Percentiles rank a stretch among this genome's conserved stretches.
Conservation (phyloP, 2,113 vertebrate genomes). For the Menura novaehollandiae region DNA sequence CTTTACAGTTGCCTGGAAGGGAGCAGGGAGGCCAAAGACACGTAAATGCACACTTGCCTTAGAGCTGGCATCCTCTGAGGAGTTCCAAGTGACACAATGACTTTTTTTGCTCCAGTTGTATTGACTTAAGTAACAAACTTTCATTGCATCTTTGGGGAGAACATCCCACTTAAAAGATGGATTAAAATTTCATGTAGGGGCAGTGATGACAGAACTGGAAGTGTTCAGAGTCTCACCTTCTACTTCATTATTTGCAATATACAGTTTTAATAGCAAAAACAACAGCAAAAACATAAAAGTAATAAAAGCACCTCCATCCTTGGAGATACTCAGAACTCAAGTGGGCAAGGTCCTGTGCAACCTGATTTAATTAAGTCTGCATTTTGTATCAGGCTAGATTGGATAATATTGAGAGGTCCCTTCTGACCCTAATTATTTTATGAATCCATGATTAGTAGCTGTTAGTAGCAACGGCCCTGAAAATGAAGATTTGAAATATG, state of each 20-base stretch:
- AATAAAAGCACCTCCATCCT: neutral
- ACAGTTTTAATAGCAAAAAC: neutral
- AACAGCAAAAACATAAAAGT: neutral
- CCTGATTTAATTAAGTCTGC: neutral
- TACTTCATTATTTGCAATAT: neutral
- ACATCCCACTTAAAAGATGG: neutral
- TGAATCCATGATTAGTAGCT: conserved; percentile 17
- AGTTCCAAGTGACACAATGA: neutral
- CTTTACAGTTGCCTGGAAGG: neutral
- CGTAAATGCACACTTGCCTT: neutral
- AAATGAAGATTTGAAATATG: conserved; percentile 7
- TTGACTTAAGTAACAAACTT: neutral
- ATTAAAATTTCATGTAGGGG: neutral
- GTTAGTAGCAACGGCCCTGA: neutral
- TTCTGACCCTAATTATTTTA: conserved; percentile 36
- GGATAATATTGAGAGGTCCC: neutral
- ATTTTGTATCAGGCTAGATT: neutral
- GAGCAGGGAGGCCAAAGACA: neutral
- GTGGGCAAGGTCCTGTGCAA: neutral
- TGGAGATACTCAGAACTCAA: neutral
- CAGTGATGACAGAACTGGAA: neutral
- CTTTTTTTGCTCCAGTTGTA: rapidly evolving
- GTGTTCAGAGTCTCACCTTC: neutral
- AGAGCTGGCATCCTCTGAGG: neutral
- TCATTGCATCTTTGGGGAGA: neutral